These are phyloP conservation scores for Teleogryllus occipitalis DNA, from an alignment of 1,140 invertebrate genomes.

Conservation along the genomic window DNA sequence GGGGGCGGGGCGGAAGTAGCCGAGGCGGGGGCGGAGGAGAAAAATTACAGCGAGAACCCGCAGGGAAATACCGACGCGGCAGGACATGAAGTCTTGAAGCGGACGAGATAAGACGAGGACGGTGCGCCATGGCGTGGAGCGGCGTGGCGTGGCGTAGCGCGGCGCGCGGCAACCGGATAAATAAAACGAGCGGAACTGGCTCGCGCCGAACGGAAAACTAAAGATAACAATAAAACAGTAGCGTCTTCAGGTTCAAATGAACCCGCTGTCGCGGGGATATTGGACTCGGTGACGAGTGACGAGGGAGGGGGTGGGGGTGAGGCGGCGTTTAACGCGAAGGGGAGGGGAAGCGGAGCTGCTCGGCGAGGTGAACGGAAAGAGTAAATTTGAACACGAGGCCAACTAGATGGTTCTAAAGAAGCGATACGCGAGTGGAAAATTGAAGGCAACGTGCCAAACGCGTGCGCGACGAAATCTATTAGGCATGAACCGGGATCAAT, in stretches of 20 bases:
- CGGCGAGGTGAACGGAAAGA: too few species aligned
- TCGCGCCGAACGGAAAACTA: neutral
- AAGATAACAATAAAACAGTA: neutral
- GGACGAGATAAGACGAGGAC: neutral
- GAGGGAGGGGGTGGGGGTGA: too few species aligned
- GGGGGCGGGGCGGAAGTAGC: neutral
- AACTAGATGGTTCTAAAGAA: too few species aligned
- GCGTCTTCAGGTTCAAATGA: neutral
- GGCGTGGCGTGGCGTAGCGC: too few species aligned
- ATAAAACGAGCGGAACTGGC: neutral
- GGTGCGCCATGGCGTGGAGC: too few species aligned
- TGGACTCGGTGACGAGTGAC: neutral
- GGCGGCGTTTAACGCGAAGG: too few species aligned
- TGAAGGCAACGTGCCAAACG: too few species aligned
- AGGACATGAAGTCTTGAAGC: neutral
- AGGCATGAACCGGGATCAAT: too few species aligned
- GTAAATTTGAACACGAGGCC: too few species aligned
- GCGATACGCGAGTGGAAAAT: too few species aligned
- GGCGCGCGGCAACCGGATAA: neutral
- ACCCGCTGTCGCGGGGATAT: neutral
- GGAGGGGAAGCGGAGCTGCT: too few species aligned
- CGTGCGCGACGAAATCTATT: too few species aligned
- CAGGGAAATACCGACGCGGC: neutral
- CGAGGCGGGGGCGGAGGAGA: neutral
- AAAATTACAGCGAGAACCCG: neutral